Percentiles rank a stretch among this genome's conserved stretches.
Conservation (phyloP, 2,888 invertebrate species). For the Autographa pulchrina region DNA sequence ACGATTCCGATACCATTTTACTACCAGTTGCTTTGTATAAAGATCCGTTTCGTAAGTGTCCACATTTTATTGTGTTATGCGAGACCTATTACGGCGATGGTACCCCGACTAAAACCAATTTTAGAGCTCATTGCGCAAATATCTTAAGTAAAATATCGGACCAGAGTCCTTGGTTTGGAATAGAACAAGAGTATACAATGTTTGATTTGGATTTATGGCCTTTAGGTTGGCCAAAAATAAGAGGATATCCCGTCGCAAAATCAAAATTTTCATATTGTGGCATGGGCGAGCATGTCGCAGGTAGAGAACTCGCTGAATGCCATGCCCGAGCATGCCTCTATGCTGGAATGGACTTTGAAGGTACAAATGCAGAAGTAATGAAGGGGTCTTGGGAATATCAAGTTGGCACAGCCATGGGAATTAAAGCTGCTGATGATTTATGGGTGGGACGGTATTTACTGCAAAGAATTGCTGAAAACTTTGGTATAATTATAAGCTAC, state of each 20-base stretch:
- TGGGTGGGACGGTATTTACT: slow-evolving; percentile 96
- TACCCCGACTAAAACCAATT: slow-evolving; percentile 93
- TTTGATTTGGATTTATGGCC: slow-evolving; percentile 95
- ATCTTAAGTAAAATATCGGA: slow-evolving; percentile 86
- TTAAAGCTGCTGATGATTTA: slow-evolving; percentile 94
- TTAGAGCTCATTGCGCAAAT: slow-evolving; percentile 91
- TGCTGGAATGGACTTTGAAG: slow-evolving; percentile 96
- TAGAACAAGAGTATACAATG: slow-evolving; percentile 97
- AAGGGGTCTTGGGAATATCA: slow-evolving; percentile 98
- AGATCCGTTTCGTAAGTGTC: slow-evolving; percentile 96
- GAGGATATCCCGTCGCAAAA: slow-evolving; percentile 94
- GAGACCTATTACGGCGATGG: slow-evolving; percentile 94
- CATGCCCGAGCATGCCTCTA: slow-evolving; percentile 96
- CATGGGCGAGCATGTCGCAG: slow-evolving; percentile 97
- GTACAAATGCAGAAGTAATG: slow-evolving; percentile 99
- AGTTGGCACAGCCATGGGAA: slow-evolving; percentile 97
- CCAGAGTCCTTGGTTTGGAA: slow-evolving; percentile 96
- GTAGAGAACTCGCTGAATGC: slow-evolving; percentile 97
- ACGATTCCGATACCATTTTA: slow-evolving; percentile 96
- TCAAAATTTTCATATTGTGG: slow-evolving; percentile 97
- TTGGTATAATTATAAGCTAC: slow-evolving; percentile 91
- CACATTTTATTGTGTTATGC: slow-evolving; percentile 96
- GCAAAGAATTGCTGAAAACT: slow-evolving; percentile 95
- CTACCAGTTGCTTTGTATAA: slow-evolving; percentile 96
- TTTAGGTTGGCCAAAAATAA: slow-evolving; percentile 97